Conservation (phyloP, 92 coral and sea anemone genomes). For the Paragorgia papillata region DNA sequence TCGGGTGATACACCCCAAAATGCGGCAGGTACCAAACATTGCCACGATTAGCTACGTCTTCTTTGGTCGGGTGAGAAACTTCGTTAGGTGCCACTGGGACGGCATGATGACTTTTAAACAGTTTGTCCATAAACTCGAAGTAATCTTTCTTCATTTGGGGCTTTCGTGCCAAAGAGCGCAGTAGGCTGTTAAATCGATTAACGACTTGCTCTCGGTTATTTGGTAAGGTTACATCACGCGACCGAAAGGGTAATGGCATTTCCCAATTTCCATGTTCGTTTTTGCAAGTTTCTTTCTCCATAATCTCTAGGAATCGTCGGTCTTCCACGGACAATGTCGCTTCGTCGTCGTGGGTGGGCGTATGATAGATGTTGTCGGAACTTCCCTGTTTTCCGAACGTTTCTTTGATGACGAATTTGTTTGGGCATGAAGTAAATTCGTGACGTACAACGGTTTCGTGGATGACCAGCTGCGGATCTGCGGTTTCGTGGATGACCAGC, state of each 20-base stretch:
- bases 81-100: too few relatives aligned
- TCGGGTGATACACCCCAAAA: not conserved
- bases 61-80: too few relatives aligned
- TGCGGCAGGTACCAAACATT: constrained; percentile 3
- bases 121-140: too few relatives aligned
- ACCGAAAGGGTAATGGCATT: constrained; percentile 26
- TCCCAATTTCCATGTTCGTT: constrained; percentile 45
- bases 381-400: not conserved
- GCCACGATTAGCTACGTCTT: too few relatives aligned
- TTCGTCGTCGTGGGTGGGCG: not conserved
- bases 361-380: not conserved
- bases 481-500: not conserved
- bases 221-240: not conserved
- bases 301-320: constrained; percentile 22
- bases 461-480: too few relatives aligned
- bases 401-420: not conserved
- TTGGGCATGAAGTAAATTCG: not conserved
- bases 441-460: not conserved
- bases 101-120: too few relatives aligned
- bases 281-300: constrained; percentile 25
- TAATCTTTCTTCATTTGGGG: too few relatives aligned
- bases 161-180: too few relatives aligned
- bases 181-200: constrained; percentile 22
- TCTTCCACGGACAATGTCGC: not conserved
- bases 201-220: constrained; percentile 20